These are phyloP conservation scores for Folsomia candida DNA, from an alignment of 2,888 invertebrate genomes.

Conservation along the genomic window DNA sequence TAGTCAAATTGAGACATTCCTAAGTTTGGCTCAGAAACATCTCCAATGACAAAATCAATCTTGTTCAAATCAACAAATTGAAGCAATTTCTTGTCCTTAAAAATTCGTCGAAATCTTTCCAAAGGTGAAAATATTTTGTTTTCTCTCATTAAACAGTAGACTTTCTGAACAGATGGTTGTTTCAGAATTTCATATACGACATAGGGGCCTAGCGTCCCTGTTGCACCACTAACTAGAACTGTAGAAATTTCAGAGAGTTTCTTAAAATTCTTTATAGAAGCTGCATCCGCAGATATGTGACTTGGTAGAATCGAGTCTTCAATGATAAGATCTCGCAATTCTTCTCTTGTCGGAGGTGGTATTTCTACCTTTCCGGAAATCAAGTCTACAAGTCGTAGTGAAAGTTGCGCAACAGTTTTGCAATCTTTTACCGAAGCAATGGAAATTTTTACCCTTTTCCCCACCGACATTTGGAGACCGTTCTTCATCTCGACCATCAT, in stretches of 20 bases:
- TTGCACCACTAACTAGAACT: slow-evolving; percentile 25
- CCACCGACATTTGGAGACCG: too few species aligned
- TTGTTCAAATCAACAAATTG: not conserved
- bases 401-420: too few species aligned
- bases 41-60: not conserved
- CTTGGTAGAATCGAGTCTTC: slow-evolving; percentile 25
- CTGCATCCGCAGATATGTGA: not conserved
- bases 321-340: slow-evolving; percentile 15
- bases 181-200: slow-evolving; percentile 13
- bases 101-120: slow-evolving; percentile 2
- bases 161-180: slow-evolving; percentile 6
- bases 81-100: not conserved
- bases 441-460: too few species aligned
- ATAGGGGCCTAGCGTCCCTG: slow-evolving; percentile 29
- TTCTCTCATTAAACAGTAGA: slow-evolving; percentile 21
- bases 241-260: slow-evolving; percentile 3
- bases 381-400: slow-evolving; percentile 25
- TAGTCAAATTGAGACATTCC: not conserved
- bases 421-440: too few species aligned
- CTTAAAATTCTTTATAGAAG: not conserved
- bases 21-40: not conserved
- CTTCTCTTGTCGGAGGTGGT: slow-evolving; percentile 7
- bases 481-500: too few species aligned
- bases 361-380: not conserved
- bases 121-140: not conserved